Conservation (phyloP, 2,888 invertebrate species). For the Lycocerus yunnanus region DNA sequence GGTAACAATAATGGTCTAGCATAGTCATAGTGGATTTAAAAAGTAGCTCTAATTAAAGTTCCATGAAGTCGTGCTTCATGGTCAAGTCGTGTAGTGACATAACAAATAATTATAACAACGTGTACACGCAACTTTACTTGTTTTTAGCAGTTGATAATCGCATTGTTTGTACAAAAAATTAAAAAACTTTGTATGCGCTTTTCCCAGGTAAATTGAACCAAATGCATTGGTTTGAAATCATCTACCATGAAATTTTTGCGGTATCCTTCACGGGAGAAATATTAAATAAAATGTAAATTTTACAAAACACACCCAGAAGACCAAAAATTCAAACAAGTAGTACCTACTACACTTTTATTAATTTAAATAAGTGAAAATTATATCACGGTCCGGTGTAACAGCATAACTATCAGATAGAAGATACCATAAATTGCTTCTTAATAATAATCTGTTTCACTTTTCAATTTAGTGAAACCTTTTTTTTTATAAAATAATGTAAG, state of each 20-base stretch:
- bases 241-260: slow-evolving; percentile 1
- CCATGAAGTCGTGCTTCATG: slow-evolving; percentile 28
- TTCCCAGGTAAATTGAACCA: not conserved
- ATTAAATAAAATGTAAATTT: not conserved
- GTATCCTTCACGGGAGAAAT: not conserved
- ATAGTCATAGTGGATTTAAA: not conserved
- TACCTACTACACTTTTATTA: too few species aligned
- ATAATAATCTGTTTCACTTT: not conserved
- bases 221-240: not conserved
- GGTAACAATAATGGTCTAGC: not conserved
- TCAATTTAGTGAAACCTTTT: not conserved
- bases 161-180: slow-evolving; percentile 19
- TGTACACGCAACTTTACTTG: slow-evolving; percentile 24
- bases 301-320: not conserved
- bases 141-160: slow-evolving; percentile 14
- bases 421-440: not conserved
- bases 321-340: not conserved
- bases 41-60: slow-evolving; percentile 30
- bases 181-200: not conserved
- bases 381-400: not conserved
- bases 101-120: slow-evolving; percentile 20
- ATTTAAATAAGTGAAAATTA: not conserved
- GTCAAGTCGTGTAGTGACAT: slow-evolving; percentile 28
- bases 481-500: not conserved
- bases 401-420: not conserved